These are phyloP conservation scores for Delphinapterus leucas DNA, from an alignment of 2,113 vertebrate species.

Conservation along the genomic window DNA sequence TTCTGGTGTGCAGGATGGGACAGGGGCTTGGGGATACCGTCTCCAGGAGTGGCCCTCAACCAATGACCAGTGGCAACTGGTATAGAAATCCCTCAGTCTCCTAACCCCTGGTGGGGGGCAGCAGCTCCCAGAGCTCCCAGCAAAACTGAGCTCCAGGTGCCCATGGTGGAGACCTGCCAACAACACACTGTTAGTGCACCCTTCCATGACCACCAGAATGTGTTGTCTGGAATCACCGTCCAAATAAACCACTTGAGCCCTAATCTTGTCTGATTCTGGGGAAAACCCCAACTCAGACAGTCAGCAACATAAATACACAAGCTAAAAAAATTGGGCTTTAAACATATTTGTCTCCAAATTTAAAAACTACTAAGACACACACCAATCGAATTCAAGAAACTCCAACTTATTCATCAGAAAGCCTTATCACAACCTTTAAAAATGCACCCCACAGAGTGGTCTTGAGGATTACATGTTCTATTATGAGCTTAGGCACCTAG, in stretches of 20 bases:
- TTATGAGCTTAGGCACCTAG: background rate
- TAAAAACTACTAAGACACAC: background rate
- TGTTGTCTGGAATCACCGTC: background rate
- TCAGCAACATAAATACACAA: background rate
- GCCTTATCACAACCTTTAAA: slow-evolving; percentile 61
- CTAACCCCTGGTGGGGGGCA: background rate
- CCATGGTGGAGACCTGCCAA: background rate
- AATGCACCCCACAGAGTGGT: background rate
- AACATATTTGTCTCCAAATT: background rate
- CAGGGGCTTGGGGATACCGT: background rate
- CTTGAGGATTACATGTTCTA: background rate
- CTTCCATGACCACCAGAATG: background rate
- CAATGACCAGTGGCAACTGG: background rate
- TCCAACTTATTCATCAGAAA: slow-evolving; percentile 24
- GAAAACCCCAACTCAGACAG: background rate
- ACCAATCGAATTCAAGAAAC: background rate
- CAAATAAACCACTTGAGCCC: background rate
- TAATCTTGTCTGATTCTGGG: background rate
- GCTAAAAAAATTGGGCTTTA: background rate
- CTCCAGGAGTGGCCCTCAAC: background rate
- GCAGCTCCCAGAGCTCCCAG: background rate
- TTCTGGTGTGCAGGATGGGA: background rate
- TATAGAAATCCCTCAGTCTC: background rate
- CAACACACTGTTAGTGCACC: fast-evolving
- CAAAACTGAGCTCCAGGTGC: background rate